Percentiles rank a stretch among this genome's conserved stretches.
Evolutionary conservation across 2,113 vertebrate species (phyloP).

Genomic region (Pygoscelis adeliae): DNA sequence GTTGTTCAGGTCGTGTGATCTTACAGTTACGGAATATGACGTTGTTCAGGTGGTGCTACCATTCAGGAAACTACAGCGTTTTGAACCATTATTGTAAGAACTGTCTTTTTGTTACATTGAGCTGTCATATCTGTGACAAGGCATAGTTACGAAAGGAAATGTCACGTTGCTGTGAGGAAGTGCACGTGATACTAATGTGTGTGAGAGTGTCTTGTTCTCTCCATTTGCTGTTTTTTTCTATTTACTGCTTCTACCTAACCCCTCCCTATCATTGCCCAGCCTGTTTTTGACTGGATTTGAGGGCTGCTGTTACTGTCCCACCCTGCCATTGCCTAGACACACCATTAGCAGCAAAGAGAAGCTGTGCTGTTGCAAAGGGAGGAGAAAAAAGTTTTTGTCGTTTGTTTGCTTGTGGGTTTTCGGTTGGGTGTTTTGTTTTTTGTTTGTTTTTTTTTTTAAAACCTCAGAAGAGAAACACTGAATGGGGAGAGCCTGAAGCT

Average conservation of each 20-base stretch:
- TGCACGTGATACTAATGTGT: background rate
- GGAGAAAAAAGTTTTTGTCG: background rate
- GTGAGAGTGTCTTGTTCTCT: background rate
- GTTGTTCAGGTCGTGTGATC: background rate
- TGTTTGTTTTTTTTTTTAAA: fast-evolving
- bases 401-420: background rate
- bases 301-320: background rate
- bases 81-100: background rate
- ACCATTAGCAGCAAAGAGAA: background rate
- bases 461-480: background rate
- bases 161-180: background rate
- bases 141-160: background rate
- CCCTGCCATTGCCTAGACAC: background rate
- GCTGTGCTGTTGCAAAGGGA: background rate
- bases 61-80: background rate
- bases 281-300: background rate
- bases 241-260: background rate
- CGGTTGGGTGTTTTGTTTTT: too few species aligned
- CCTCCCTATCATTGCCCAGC: background rate
- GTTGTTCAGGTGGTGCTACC: background rate
- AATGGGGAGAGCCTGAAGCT: background rate
- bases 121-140: background rate
- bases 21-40: background rate
- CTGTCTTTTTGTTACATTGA: background rate
- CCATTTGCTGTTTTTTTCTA: background rate